Evolutionary conservation across 1,140 invertebrate species (phyloP).

Genomic region (Zaprionus davidi): DNA sequence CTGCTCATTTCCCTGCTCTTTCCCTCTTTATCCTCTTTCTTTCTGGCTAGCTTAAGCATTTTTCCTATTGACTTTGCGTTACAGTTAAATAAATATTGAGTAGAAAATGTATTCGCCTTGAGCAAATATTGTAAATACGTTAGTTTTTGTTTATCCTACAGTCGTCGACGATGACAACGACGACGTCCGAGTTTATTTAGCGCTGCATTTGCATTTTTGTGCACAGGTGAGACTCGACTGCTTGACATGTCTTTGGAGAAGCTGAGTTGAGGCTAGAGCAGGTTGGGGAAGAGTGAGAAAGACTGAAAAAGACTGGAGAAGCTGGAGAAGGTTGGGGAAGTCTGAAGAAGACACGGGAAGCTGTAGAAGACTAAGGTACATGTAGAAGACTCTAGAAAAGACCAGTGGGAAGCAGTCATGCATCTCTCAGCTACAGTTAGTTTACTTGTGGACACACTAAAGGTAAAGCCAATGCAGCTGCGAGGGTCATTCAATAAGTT

Average conservation of each 20-base stretch:
- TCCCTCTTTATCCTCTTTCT: neutral
- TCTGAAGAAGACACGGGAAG: neutral
- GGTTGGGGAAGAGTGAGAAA: neutral
- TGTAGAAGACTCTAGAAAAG: neutral
- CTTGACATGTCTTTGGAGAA: neutral
- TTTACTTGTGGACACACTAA: constrained; percentile 1
- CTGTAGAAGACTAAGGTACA: neutral
- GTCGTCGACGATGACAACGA: constrained; percentile 11
- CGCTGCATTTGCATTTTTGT: constrained; percentile 73
- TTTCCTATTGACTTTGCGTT: constrained; percentile 68
- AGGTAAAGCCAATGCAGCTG: neutral
- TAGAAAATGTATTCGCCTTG: constrained; percentile 75
- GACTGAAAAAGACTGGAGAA: neutral
- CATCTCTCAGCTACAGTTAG: neutral
- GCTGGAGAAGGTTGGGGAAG: neutral
- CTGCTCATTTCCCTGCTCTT: neutral
- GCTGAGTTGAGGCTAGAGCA: neutral
- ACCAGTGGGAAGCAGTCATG: neutral
- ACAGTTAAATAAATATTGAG: constrained; percentile 78
- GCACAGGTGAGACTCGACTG: constrained; percentile 38
- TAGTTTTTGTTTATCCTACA: constrained; percentile 67
- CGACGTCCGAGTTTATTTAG: constrained; percentile 42
- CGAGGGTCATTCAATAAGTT: neutral
- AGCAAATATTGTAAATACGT: constrained; percentile 81
- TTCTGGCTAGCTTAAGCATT: constrained; percentile 70